Base-by-base conservation (phyloP, 2,113 vertebrate species). In the Lycaon pictus region DNA sequence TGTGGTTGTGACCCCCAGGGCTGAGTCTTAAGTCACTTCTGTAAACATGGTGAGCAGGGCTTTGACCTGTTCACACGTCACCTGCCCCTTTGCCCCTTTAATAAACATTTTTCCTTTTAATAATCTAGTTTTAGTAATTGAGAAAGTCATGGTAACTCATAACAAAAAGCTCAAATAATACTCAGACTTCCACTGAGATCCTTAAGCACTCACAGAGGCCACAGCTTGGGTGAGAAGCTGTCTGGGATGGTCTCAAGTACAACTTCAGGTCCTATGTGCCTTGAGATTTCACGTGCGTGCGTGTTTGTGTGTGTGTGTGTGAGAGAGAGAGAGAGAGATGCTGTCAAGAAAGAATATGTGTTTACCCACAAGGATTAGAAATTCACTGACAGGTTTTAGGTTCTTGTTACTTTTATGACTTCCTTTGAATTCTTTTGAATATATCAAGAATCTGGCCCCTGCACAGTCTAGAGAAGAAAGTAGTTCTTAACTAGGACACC, bases 1-100 rank as follows among this genome's bases (percentile, higher is more conserved):
- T 0, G 1, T 1, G 0, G 8, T 62, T 43, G 7, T n/a, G 93
- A 9, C 10, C 3, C 7, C 25, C 53, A 20, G 37, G 82, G 32
- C 32, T 51, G 19, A 32, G 82, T 32, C 58, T 51, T 32, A 6
- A 1, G 4, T n/a, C 11, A 3, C 1, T 58, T 12, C 22, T 29
- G 65, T 6, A 16, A 22, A 22, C 5, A 2, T 55, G 53, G 25
- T 2, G 3, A 35, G 32, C 5, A 32, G 29, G 62, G 9, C 25
- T 63, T 4, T 35, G 15, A 48, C 12, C 35, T 62, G n/a, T 16
- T 16, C 37, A 7, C 25, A 20, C 62, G 32, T 11, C 12, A 55
- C 56, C 51, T 58, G 55, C 51, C 37, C 35, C 17, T 48, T 23
- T 22, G 76, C 4, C 58, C 37, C 76, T 19, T 71, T 65, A 69